Base-by-base conservation (phyloP, 2,888 invertebrate species). In the Xylota segnis region DNA sequence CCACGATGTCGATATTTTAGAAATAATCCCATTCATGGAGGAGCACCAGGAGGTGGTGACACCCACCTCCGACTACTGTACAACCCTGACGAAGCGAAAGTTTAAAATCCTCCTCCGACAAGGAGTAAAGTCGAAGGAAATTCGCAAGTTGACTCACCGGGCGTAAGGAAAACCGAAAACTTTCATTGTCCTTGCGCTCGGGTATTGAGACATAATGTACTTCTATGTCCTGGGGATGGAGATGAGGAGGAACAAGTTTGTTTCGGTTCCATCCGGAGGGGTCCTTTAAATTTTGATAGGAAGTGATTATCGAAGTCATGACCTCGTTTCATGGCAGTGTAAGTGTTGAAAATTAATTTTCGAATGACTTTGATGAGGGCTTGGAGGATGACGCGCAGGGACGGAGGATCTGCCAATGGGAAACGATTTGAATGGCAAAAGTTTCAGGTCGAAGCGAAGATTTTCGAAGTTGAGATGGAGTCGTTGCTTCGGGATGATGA, bases 251-350 rank as follows among this genome's bases (percentile, higher is more conserved):
- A 7, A 40, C 23, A 59, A 52, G 50, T 70, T 83, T 70, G 70
- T 78, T 52, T 56, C 61, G 78, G 37, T 56, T 27, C 54, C 34
- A 23, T 56, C 29, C 45, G 45, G 58, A 58, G 59, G 32, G 76
- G 3, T 63, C 18, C 61, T 27, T 65, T 45, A 78, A 68, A 68
- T 63, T 78, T 74, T 71, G 71, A 74, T 68, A 71, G 65, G 71
- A 81, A 86, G 84, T 76, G 84, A 86, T 86, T 86, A 82, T 76
- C 71, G 76, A 82, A 75, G 82, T 86, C 84, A 86, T 66, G 84
- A 81, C 82, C 84, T 82, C 82, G 56, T 82, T 86, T 82, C 71
- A 59, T 65, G 81, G 65, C 70, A 34, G 52, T 65, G 75, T 59
- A 84, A 81, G 84, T 81, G 81, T 61, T 76, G 70, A 45, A 81